Base-by-base conservation (phyloP, 37 sponge, comb jelly and placozoan species). In the Aplysina aerophoba region DNA sequence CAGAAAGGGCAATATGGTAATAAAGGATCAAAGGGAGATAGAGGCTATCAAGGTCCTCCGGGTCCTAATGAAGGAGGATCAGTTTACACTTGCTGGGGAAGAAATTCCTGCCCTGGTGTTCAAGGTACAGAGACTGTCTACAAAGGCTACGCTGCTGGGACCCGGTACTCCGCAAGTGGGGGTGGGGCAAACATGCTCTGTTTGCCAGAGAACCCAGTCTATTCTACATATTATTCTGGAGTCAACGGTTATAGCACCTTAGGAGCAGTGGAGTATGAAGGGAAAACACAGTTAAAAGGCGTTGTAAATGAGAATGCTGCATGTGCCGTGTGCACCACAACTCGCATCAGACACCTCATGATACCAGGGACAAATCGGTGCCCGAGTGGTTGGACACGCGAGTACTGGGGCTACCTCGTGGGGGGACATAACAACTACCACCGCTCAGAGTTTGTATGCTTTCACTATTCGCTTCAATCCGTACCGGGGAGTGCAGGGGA, bases 81-180 rank as follows among this genome's bases (percentile, higher is more conserved):
- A 12, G 71, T 69, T 33, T 82, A 82, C 66, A 63, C 40, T 31
- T 6, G 65, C 33, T 82, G 83, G 83, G 83, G 83, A 21, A 82
- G 40, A 35, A 34, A 15, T 12, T 20, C 44, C n/a, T 82, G 83
- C 38, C 83, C 83, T 33, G 27, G 83, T 38, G 39, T 1, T 67
- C 41, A 6, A 4, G 50, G 6, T 44, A 44, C 50, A 11, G 3
- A 3, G 13, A 40, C 1, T 4, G 25, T 82, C 22, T 82, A 82
- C 25, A 4, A 33, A 20, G 83, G 83, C 66, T 63, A 33, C 34
- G 65, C 83, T 59, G 83, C 83, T 41, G 83, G 83, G 22, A 24
- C 83, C 36, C 4, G 22, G 21, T 63, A 62, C 1, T 19, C 22
- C 65, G 34, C 63, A 0, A 2, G 38, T 38, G 83, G 83, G 39